These are phyloP conservation scores for Periophthalmus modestus DNA, from an alignment of 2,113 vertebrate species.

Conservation along the genomic window DNA sequence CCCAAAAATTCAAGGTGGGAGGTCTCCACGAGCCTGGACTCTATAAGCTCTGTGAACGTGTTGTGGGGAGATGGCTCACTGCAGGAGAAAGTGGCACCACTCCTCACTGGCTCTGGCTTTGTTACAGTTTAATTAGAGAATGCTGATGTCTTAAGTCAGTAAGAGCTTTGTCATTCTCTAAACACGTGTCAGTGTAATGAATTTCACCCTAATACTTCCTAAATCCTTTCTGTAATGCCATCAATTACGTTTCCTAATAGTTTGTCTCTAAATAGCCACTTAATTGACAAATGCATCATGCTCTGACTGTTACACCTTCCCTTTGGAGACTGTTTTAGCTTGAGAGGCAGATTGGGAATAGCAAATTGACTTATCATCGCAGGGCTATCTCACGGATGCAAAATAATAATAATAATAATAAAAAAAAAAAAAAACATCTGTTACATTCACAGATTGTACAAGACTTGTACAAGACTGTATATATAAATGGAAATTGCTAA, in stretches of 20 bases:
- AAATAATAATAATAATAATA: too few species aligned
- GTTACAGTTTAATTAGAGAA: neutral
- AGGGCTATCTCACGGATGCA: conserved; percentile 1
- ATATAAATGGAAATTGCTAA: too few species aligned
- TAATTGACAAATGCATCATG: conserved; percentile 26
- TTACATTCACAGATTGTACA: too few species aligned
- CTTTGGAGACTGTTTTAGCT: conserved; percentile 12
- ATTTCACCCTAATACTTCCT: neutral
- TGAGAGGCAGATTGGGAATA: conserved; percentile 11
- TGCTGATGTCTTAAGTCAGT: neutral
- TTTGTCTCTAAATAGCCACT: conserved; percentile 17
- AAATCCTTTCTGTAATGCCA: conserved; percentile 10
- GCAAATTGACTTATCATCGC: conserved; percentile 16
- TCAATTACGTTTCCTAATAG: conserved; percentile 23
- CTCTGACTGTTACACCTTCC: conserved; percentile 3
- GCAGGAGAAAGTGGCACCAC: neutral
- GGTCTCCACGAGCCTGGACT: neutral
- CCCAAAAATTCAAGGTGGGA: neutral
- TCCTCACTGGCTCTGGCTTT: neutral
- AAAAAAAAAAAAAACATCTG: too few species aligned
- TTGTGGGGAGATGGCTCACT: neutral
- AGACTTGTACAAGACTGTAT: too few species aligned
- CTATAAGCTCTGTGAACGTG: neutral
- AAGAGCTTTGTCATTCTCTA: neutral
- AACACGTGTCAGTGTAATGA: neutral